Evolutionary conservation across 2,888 invertebrate species (phyloP).

Genomic region (Podotricha telesiphe): DNA sequence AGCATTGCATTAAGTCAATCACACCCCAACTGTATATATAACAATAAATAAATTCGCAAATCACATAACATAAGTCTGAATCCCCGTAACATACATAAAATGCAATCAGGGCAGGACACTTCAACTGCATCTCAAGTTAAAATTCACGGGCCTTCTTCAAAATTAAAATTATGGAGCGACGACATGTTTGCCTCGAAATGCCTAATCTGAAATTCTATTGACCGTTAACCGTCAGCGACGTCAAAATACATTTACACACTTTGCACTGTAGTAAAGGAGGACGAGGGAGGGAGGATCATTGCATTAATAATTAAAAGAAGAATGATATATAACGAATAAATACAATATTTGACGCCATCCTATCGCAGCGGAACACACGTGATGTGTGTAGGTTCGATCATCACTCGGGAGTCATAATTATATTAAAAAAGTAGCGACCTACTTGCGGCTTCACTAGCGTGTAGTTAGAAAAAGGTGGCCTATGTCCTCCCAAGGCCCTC

Average conservation of each 20-base stretch:
- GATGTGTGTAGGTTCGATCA: too few relatives aligned
- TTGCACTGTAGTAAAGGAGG: slow-evolving; percentile 11
- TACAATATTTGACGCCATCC: too few relatives aligned
- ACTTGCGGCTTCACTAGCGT: too few relatives aligned
- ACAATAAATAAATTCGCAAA: background rate
- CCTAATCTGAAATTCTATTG: slow-evolving; percentile 63
- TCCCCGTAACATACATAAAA: slow-evolving; percentile 30
- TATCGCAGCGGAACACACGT: too few relatives aligned
- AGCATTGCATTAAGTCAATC: background rate
- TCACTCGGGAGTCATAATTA: too few relatives aligned
- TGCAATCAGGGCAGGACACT: slow-evolving; percentile 45
- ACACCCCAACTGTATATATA: background rate
- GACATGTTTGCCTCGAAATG: slow-evolving; percentile 58
- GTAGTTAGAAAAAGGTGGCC: too few relatives aligned
- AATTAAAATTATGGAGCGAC: slow-evolving; percentile 60
- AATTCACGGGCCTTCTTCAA: slow-evolving; percentile 59
- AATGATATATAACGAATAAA: too few relatives aligned
- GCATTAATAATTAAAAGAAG: too few relatives aligned
- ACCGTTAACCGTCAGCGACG: slow-evolving; percentile 57
- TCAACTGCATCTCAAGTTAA: slow-evolving; percentile 47
- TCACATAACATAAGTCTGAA: background rate
- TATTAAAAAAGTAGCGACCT: too few relatives aligned
- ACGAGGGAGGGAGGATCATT: too few relatives aligned
- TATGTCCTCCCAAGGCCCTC: too few relatives aligned
- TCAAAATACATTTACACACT: slow-evolving; percentile 23